A percentile compares a stretch with the other conserved stretches of the same genome.
phyloP scores from a whole-genome alignment of 1,140 invertebrate genomes.

The Bombus huntii region DNA sequence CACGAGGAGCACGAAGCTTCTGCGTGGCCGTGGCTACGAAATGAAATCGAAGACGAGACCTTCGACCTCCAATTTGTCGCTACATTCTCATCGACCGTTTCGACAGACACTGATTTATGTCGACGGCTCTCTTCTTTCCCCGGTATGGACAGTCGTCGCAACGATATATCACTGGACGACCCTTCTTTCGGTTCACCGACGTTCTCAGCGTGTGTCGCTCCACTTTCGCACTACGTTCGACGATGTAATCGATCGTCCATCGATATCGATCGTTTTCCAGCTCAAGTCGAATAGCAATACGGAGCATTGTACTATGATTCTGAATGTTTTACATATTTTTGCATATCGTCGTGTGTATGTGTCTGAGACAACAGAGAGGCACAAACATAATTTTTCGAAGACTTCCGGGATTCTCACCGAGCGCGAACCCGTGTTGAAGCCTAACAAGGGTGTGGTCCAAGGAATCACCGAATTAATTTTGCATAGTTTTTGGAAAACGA shows the following conservation, averaged over 20 bases:
- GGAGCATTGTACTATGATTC: too few species aligned
- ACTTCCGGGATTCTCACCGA: too few species aligned
- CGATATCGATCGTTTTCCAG: too few species aligned
- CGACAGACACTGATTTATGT: slow-evolving; percentile 26
- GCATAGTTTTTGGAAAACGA: too few species aligned
- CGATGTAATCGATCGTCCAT: not conserved
- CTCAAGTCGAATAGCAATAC: too few species aligned
- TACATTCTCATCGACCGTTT: slow-evolving; percentile 16
- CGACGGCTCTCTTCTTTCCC: not conserved
- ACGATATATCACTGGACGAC: slow-evolving; percentile 19
- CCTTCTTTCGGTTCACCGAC: not conserved
- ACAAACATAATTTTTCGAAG: too few species aligned
- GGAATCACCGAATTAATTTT: too few species aligned
- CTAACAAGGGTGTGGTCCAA: too few species aligned
- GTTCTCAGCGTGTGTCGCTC: not conserved
- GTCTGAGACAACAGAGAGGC: too few species aligned
- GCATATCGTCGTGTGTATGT: too few species aligned
- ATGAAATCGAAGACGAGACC: slow-evolving; percentile 25
- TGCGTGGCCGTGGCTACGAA: slow-evolving; percentile 1
- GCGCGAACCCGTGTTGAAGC: too few species aligned
- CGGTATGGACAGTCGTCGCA: slow-evolving; percentile 6
- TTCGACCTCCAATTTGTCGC: slow-evolving; percentile 23
- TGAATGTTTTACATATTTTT: too few species aligned
- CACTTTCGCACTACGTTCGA: not conserved
- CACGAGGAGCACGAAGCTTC: not conserved